Evolutionary conservation across 1,140 invertebrate genomes (phyloP).

Genomic region (Lepidurus packardi): DNA sequence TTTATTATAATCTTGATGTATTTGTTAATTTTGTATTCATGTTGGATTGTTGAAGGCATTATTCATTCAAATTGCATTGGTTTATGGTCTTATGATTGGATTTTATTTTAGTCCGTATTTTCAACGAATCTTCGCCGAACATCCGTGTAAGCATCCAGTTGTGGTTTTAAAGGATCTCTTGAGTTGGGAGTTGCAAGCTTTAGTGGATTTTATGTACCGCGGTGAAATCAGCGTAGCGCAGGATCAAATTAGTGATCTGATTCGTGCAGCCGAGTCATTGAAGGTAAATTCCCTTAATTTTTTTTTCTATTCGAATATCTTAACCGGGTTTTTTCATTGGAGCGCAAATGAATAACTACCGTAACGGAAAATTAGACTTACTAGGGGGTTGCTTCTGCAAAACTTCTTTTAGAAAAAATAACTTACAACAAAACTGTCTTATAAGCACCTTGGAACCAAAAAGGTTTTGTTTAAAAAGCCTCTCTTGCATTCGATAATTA

Average conservation of each 20-base stretch:
- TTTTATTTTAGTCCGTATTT: conserved; percentile 60
- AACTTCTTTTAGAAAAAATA: no score
- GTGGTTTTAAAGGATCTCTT: conserved; percentile 83
- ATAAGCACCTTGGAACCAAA: no score
- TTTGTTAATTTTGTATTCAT: no score
- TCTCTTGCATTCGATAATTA: neutral
- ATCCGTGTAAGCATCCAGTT: conserved; percentile 87
- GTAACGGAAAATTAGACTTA: no score
- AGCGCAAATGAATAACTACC: no score
- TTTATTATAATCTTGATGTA: neutral
- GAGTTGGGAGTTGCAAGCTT: conserved; percentile 76
- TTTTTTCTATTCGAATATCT: neutral
- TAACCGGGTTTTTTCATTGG: no score
- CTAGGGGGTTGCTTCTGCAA: no score
- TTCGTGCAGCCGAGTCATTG: conserved; percentile 76
- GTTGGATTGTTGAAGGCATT: no score
- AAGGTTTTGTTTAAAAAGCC: neutral
- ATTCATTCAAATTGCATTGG: neutral
- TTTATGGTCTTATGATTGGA: neutral
- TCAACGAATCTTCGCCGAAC: conserved; percentile 77
- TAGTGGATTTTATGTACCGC: conserved; percentile 87
- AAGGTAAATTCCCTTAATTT: conserved; percentile 48
- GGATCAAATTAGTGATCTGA: conserved; percentile 69
- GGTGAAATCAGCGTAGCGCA: conserved; percentile 81
- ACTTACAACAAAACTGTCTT: no score